phyloP scores from a whole-genome alignment of 2,113 vertebrate species.

The Callocephalon fimbriatum region DNA sequence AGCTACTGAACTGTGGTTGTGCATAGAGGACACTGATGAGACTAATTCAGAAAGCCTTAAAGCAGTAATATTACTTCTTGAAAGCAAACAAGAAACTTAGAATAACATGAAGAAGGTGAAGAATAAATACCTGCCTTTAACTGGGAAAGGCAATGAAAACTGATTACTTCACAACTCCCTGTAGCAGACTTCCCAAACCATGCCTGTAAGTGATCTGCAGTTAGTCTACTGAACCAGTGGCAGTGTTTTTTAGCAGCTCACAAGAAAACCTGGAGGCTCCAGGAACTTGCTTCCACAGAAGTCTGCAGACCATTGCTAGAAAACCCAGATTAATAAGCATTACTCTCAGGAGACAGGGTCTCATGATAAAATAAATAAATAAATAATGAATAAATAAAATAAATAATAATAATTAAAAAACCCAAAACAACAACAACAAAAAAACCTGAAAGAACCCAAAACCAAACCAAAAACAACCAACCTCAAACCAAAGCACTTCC shows the following conservation, averaged over 20 bases:
- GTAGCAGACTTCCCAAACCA: not conserved
- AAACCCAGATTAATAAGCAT: not conserved
- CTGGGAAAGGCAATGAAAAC: not conserved
- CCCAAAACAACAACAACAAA: not conserved
- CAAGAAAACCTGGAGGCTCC: not conserved
- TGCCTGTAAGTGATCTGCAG: not conserved
- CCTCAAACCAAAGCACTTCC: not conserved
- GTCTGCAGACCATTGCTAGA: not conserved
- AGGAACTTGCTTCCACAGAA: not conserved
- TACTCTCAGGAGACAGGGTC: not conserved
- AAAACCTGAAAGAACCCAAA: not conserved
- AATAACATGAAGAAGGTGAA: not conserved
- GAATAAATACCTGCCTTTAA: not conserved
- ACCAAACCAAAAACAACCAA: not conserved
- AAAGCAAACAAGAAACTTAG: not conserved
- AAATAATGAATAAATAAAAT: too few relatives aligned
- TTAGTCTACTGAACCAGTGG: not conserved
- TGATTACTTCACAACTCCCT: not conserved
- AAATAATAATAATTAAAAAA: not conserved
- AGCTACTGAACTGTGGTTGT: fast-evolving
- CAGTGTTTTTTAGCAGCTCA: not conserved
- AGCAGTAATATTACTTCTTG: not conserved
- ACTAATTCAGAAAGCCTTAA: not conserved
- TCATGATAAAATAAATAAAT: not conserved
- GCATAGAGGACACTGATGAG: not conserved